phyloP scores from a whole-genome alignment of 1,140 invertebrate genomes.

The Euglossa dilemma region DNA sequence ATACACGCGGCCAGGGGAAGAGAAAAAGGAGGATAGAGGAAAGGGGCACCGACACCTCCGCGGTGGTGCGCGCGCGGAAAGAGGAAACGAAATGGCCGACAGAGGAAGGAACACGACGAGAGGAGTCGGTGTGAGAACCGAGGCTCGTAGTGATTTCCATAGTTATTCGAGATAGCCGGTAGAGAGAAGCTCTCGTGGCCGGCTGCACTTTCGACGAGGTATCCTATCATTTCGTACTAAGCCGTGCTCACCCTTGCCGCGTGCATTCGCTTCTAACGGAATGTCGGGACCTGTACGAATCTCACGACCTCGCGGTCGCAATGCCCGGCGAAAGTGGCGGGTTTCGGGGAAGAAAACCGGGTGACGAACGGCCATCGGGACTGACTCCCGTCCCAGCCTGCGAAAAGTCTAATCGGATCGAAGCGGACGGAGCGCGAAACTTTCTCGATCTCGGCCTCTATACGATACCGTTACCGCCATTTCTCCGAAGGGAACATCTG shows the following conservation, averaged over 20 bases:
- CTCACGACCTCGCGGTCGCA: slow-evolving; percentile 25
- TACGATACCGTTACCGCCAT: background rate
- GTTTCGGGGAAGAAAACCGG: background rate
- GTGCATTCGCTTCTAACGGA: slow-evolving; percentile 39
- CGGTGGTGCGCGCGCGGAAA: slow-evolving; percentile 39
- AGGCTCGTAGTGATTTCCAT: slow-evolving; percentile 74
- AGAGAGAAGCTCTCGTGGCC: slow-evolving; percentile 61
- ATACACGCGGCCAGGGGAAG: background rate
- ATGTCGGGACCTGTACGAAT: slow-evolving; percentile 37
- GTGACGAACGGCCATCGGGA: background rate
- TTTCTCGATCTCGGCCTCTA: background rate
- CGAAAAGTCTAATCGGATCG: background rate
- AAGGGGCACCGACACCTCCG: slow-evolving; percentile 8
- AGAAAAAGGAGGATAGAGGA: slow-evolving; percentile 18
- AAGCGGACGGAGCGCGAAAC: background rate
- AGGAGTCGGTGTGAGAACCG: slow-evolving; percentile 74
- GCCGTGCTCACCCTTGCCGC: slow-evolving; percentile 48
- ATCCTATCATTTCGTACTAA: slow-evolving; percentile 69
- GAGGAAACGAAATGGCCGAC: slow-evolving; percentile 60
- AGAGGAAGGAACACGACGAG: slow-evolving; percentile 48
- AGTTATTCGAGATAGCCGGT: slow-evolving; percentile 75
- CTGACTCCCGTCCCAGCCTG: background rate
- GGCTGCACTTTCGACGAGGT: slow-evolving; percentile 51
- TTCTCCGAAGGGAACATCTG: background rate
- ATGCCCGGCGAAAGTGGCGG: too few relatives aligned